Conservation (phyloP, 2,113 vertebrate genomes). For the Gobiocypris rarus region DNA sequence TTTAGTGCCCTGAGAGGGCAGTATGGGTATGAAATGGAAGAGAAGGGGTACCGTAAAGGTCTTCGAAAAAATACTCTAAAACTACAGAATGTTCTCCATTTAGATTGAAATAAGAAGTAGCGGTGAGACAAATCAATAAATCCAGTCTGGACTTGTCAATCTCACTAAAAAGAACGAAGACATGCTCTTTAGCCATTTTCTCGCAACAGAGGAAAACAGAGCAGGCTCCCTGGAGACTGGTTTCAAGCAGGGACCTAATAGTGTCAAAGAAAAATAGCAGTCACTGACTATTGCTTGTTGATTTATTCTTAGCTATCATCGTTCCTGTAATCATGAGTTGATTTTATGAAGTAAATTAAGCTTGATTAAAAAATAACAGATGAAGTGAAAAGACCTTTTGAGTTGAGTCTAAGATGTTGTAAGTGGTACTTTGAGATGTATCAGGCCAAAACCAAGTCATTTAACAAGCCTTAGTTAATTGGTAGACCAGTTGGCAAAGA, state of each 20-base stretch:
- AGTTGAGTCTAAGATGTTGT: constrained; percentile 22
- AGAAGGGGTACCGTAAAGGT: constrained; percentile 21
- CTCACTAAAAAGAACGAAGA: constrained; percentile 40
- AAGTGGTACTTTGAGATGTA: constrained; percentile 31
- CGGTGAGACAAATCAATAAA: constrained; percentile 53
- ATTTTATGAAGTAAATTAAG: constrained; percentile 29
- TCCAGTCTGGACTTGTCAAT: constrained; percentile 51
- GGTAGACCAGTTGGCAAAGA: not conserved
- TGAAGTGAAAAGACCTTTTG: constrained; percentile 41
- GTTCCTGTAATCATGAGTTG: constrained; percentile 51
- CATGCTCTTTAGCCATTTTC: constrained; percentile 29
- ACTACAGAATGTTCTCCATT: constrained; percentile 45
- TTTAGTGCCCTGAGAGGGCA: constrained; percentile 1
- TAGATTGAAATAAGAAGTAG: constrained; percentile 41
- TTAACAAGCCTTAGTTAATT: constrained; percentile 16
- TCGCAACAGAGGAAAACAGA: constrained; percentile 27
- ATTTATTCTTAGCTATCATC: constrained; percentile 41
- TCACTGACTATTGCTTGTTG: constrained; percentile 9
- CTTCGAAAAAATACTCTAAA: constrained; percentile 13
- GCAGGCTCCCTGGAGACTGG: constrained; percentile 5
- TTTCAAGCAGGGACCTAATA: constrained; percentile 14
- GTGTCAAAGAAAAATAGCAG: constrained; percentile 37
- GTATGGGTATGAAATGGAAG: constrained; percentile 3
- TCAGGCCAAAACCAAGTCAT: constrained; percentile 20
- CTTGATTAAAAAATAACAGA: not conserved